Evolutionary conservation across 2,113 vertebrate genomes (phyloP), one percentile per base, ranked within the genome.

Genomic region (Triplophysa tibetana): DNA sequence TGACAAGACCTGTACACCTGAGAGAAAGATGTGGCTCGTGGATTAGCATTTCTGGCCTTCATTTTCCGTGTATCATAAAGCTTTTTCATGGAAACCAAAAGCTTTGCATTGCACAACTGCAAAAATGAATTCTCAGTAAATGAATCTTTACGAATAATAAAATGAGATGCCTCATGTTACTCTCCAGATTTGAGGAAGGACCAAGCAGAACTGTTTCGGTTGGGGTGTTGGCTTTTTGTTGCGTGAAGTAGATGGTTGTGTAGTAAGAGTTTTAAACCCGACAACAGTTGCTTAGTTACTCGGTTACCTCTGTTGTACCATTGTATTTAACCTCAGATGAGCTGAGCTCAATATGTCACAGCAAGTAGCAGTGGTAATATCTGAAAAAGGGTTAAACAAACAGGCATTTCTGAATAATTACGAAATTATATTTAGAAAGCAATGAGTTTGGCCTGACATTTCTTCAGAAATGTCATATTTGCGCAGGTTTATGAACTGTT

Each of bases 251-350:
- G n/a, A 58, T 58, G 70, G n/a, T 33, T 43, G 6, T 43, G 21
- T 56, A 63, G 63, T 60, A 60, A 50, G 74, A 66, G 58, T 81
- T 50, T 79, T 72, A 38, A 75, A 83, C 19, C 80, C 80, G 62
- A 88, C 75, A 82, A 90, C 85, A 70, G 89, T 90, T 85, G 83
- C 88, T 82, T 78, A 80, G 83, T 75, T 76, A 86, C 79, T 75
- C 77, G 33, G 29, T 41, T 23, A 56, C 13, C 33, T 73, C 17
- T 24, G 63, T 80, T 60, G 75, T 29, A 72, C 9, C 19, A 69
- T 77, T 41, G 64, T 11, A 48, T 3, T 56, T 17, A 81, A 65
- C 79, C 45, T 68, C 54, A 56, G 64, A 58, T 77, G 13, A 81
- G 54, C 4, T 70, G 29, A 17, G 69, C 66, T 56, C 24, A 11